A percentile compares a stretch with the other conserved stretches of the same genome.
Conservation (phyloP, 2,113 vertebrate genomes). For the Trachemys scripta region DNA sequence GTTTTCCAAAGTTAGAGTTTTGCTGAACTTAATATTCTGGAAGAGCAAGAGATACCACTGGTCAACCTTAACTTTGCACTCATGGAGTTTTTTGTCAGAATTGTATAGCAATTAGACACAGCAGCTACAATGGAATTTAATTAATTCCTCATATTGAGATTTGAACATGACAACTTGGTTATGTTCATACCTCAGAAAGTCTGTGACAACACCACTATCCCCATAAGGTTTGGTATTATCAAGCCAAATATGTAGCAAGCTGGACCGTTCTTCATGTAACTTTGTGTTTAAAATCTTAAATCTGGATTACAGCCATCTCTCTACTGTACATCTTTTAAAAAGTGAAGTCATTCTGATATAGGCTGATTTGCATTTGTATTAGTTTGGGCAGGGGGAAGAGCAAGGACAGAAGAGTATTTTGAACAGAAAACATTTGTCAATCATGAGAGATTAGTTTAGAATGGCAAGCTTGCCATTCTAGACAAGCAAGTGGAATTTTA, state of each 20-base stretch:
- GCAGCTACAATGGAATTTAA: not conserved
- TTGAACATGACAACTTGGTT: not conserved
- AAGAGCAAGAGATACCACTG: too few relatives aligned
- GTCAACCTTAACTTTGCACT: too few relatives aligned
- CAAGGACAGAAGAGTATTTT: not conserved
- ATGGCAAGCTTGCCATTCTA: not conserved
- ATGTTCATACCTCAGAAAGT: not conserved
- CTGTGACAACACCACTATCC: not conserved
- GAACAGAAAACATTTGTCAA: not conserved
- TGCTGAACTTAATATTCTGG: too few relatives aligned
- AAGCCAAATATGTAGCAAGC: not conserved
- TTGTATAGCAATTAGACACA: not conserved
- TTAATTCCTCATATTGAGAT: not conserved
- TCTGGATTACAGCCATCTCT: not conserved
- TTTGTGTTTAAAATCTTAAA: not conserved
- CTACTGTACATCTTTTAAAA: not conserved
- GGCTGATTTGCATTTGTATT: not conserved
- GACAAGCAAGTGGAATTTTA: not conserved
- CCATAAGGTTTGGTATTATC: not conserved
- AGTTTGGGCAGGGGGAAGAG: not conserved
- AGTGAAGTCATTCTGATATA: not conserved
- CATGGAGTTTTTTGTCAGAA: not conserved
- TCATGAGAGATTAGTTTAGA: not conserved
- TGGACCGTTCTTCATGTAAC: not conserved
- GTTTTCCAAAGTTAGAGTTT: too few relatives aligned